These are phyloP conservation scores for Pantherophis alleghaniensis DNA, from an alignment of 2,797 vertebrate species.

Conservation along the genomic window DNA sequence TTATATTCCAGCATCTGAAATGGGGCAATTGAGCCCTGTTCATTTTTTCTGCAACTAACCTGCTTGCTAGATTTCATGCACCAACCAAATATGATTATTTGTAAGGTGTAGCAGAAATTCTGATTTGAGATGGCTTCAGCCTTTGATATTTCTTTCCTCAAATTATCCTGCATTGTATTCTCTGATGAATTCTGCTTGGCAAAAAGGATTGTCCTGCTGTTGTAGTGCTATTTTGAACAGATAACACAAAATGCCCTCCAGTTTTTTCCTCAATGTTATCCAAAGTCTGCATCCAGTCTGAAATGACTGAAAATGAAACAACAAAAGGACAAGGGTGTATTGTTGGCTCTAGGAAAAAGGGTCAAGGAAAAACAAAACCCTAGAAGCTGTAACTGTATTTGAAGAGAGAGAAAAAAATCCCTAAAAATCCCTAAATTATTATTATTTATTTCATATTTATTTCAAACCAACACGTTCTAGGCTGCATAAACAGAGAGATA, in stretches of 20 bases:
- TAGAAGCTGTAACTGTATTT: not conserved
- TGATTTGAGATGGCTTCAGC: not conserved
- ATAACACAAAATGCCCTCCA: not conserved
- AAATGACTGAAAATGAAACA: not conserved
- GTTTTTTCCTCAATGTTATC: not conserved
- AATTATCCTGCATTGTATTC: not conserved
- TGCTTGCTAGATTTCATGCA: not conserved
- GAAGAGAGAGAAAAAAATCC: not conserved
- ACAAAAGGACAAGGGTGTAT: not conserved
- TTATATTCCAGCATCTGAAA: not conserved
- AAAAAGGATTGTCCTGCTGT: conserved; percentile 5
- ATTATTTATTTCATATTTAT: not conserved
- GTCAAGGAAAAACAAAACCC: not conserved
- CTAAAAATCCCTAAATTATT: not conserved
- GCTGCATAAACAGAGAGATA: too few species aligned
- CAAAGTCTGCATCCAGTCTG: conserved; percentile 5
- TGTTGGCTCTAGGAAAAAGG: not conserved
- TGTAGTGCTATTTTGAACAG: not conserved
- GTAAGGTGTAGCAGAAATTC: not conserved
- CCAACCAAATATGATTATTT: not conserved
- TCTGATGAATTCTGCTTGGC: not conserved
- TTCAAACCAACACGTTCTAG: too few species aligned
- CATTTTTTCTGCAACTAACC: not conserved
- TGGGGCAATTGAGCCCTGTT: not conserved
- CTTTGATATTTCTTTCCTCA: not conserved